These are phyloP conservation scores for Dolichopus griseipennis DNA, from an alignment of 2,888 invertebrate species.

Conservation along the genomic window DNA sequence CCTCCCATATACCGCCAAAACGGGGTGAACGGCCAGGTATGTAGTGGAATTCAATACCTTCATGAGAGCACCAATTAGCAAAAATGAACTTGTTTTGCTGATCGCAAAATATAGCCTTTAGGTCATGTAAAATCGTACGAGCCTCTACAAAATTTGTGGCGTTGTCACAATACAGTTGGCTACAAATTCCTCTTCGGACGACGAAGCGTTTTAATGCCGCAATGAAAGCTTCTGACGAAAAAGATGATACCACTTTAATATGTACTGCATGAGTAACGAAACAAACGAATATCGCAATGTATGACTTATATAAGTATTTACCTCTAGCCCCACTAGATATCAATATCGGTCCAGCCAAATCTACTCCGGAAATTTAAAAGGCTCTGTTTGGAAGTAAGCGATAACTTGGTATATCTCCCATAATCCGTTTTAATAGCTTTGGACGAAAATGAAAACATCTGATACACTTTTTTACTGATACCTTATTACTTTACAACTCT, in stretches of 20 bases:
- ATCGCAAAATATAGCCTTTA: slow-evolving; percentile 16
- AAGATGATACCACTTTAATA: slow-evolving; percentile 21
- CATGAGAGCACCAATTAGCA: slow-evolving; percentile 7
- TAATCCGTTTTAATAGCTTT: too few species aligned
- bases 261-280: slow-evolving; percentile 19
- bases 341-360: slow-evolving; percentile 17
- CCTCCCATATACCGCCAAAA: slow-evolving; percentile 21
- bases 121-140: slow-evolving; percentile 18
- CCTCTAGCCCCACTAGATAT: slow-evolving; percentile 13
- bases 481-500: too few species aligned
- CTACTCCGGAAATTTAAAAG: slow-evolving; percentile 19
- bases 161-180: slow-evolving; percentile 20
- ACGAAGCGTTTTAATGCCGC: slow-evolving; percentile 21
- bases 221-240: slow-evolving; percentile 20
- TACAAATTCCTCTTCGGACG: slow-evolving; percentile 18
- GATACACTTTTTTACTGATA: too few species aligned
- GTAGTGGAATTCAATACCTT: slow-evolving; percentile 13
- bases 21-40: slow-evolving; percentile 21
- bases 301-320: slow-evolving; percentile 16
- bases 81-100: slow-evolving; percentile 15
- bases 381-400: slow-evolving; percentile 16
- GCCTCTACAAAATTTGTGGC: slow-evolving; percentile 23
- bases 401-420: slow-evolving; percentile 21
- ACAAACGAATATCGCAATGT: slow-evolving; percentile 20
- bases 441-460: too few species aligned